Evolutionary conservation across 2,888 invertebrate genomes (phyloP), one percentile per base, ranked within the genome.

Genomic region (Polydesmus complanatus): DNA sequence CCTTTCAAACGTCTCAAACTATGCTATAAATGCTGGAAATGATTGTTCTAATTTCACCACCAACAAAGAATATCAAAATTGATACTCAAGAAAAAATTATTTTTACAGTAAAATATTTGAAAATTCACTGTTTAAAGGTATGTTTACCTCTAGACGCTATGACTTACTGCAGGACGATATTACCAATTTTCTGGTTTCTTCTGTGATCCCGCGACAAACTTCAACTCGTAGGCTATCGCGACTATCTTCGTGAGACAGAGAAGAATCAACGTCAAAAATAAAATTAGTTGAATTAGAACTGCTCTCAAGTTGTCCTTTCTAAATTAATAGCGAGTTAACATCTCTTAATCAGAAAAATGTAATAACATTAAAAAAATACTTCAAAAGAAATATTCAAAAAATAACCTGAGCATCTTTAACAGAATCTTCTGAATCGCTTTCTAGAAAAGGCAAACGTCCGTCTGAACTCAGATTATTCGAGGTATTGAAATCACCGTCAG

Each of bases 201-300:
- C 63, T 8, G 59, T 48, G 11, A 58, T 58, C 22, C 27, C 49
- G 3, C 50, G 55, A 37, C 61, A 54, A n/a, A 26, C 25, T 21
- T 63, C 63, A 21, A 37, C 37, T 48, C 58, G 61, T 23, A 61
- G 61, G 2, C 58, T 22, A 14, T 37, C 37, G 1, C 62, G 49
- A 49, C 63, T 63, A 21, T 63, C 63, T 11, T 63, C 63, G 27
- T 59, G 59, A 14, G 63, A 63, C 61, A 61, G 19, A 2, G 63
- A 63, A 3, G 61, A 61, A 47, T 61, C 63, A 37, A 54, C 55
- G 50, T 59, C 57, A 18, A 63, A 61, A 37, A 63, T 51, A 22
- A 63, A 50, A 11, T 47, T 48, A 14, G 54, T 50, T 18, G 60
- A 56, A 60, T 50, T 27, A 1, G 19, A 49, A 60, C 25, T 21